Evolutionary conservation across 2,113 vertebrate genomes (phyloP).

Genomic region (Sminthopsis crassicaudata): DNA sequence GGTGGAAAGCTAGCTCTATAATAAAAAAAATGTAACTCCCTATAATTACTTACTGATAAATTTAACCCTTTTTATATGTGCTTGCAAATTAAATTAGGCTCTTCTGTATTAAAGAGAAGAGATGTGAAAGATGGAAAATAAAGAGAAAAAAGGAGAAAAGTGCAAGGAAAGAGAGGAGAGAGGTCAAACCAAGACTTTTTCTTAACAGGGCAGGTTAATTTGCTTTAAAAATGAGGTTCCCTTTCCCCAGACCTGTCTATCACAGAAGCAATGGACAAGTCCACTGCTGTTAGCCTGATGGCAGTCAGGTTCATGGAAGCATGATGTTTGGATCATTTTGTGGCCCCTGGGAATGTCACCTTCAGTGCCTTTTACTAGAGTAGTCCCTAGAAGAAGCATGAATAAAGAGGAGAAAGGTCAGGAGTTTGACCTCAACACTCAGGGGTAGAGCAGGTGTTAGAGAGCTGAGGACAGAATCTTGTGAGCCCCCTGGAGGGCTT

Average conservation of each 20-base stretch:
- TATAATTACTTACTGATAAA: neutral
- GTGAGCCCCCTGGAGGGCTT: neutral
- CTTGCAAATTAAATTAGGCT: neutral
- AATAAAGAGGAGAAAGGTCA: neutral
- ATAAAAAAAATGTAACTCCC: neutral
- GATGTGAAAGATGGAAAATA: neutral
- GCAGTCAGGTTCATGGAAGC: neutral
- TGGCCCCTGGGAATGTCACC: neutral
- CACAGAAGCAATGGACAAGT: neutral
- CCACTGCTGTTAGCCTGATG: neutral
- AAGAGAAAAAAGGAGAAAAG: neutral
- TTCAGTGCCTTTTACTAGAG: neutral
- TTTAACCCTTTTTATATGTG: neutral
- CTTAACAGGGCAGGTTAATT: neutral
- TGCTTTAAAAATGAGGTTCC: neutral
- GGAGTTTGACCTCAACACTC: neutral
- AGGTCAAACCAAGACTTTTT: neutral
- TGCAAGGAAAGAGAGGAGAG: neutral
- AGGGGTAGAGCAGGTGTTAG: neutral
- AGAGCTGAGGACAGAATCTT: neutral
- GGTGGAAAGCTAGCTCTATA: neutral
- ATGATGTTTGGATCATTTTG: neutral
- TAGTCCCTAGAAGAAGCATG: neutral
- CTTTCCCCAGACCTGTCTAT: neutral
- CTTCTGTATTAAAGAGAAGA: neutral